Base-by-base conservation (phyloP, 1,140 invertebrate species). In the Drosophila repleta region DNA sequence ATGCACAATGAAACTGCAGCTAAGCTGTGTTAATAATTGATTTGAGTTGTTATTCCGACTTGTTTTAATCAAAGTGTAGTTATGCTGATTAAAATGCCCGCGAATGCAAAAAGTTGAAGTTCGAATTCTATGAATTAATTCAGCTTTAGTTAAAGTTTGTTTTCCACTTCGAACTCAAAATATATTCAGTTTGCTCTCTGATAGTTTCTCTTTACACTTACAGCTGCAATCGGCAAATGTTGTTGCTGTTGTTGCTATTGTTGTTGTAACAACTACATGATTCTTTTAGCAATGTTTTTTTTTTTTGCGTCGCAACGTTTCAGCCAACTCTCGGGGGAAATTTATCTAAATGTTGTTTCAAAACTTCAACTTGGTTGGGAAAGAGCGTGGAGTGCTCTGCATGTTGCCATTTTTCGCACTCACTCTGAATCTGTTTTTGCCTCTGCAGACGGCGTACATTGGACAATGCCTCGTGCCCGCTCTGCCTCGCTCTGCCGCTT, bases 331-430 rank as follows among this genome's bases (percentile, higher is more conserved):
- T 81, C 87, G 45, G 60, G 87, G 87, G 87, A 90, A 90, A 90
- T 90, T 83, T 90, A 90, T 90, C 87, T 90, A 87, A 90, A 90
- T 90, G 87, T 90, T 90, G 81, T 90, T 90, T 90, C 85, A 90
- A 90, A 90, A 90, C 87, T 90, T 90, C 76, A 75, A 63, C 79
- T 83, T 62, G 69, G 43, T 24, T 18, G 48, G 21, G 21, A 39
- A 15, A 11, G 15, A 29, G 10, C 18, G n/a, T 13, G 6, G 37
- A 20, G 53, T 26, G 35, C 49, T 79, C 72, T 61, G 51, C 55
- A 62, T 68, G 48, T 51, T 63, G 64, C 81, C 32, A 69, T 82
- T 82, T 87, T 88, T 87, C 82, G 65, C 83, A 88, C 83, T 79
- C 73, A 71, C 75, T 88, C 75, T 26, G 76, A 88, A 74, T 88